Evolutionary conservation across 2,797 vertebrate genomes (phyloP).

Genomic region (Neosalanx taihuensis): DNA sequence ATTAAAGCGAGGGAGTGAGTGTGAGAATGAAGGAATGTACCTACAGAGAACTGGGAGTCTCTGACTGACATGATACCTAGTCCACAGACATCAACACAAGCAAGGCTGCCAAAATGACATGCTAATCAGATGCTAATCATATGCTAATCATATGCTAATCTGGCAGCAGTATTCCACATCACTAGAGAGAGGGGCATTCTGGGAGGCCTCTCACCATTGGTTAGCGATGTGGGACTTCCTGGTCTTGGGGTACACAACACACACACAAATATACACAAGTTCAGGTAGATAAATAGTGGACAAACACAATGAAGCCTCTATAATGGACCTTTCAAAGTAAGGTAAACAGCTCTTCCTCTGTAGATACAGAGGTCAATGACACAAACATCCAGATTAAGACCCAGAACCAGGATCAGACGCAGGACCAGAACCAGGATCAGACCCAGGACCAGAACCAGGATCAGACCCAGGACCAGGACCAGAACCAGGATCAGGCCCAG

Average conservation of each 20-base stretch:
- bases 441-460: too few species aligned
- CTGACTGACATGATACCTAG: slow-evolving; percentile 63
- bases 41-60: slow-evolving; percentile 46
- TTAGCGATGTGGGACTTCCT: slow-evolving; percentile 42
- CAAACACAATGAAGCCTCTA: neutral
- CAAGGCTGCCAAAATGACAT: slow-evolving; percentile 59
- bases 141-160: slow-evolving; percentile 67
- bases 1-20: slow-evolving; percentile 4
- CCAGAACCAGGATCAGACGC: slow-evolving; percentile 60
- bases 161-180: slow-evolving; percentile 30
- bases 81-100: slow-evolving; percentile 58
- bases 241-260: slow-evolving; percentile 60
- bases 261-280: slow-evolving; percentile 14
- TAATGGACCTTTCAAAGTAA: neutral
- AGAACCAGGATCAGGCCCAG: too few species aligned
- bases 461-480: too few species aligned
- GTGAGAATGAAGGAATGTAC: slow-evolving; percentile 22
- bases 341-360: neutral
- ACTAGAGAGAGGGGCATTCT: slow-evolving; percentile 21
- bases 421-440: too few species aligned
- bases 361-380: neutral
- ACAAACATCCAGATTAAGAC: neutral
- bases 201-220: slow-evolving; percentile 43
- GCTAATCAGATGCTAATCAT: slow-evolving; percentile 67
- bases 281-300: neutral